Percentiles rank a stretch among this genome's conserved stretches.
Evolutionary conservation across 2,797 vertebrate genomes (phyloP).

Genomic region (Pyrocephalus nanus): DNA sequence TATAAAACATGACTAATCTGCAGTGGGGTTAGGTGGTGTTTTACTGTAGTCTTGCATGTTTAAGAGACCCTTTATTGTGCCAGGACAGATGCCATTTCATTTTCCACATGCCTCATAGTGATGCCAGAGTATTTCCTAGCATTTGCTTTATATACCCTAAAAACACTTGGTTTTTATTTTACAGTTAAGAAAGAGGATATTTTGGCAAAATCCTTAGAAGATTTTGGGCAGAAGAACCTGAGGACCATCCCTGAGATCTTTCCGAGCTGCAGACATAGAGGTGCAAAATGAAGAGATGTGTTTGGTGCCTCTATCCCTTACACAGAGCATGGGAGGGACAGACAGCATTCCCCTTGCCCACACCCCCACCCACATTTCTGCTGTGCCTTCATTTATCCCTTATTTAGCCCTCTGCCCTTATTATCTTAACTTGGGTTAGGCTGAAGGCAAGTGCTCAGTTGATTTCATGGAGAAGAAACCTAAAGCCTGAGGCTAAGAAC

Average conservation of each 20-base stretch:
- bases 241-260: not conserved
- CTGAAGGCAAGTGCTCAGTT: not conserved
- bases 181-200: not conserved
- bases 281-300: not conserved
- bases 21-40: not conserved
- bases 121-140: not conserved
- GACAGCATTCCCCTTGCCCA: not conserved
- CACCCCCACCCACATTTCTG: accelerated
- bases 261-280: not conserved
- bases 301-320: not conserved
- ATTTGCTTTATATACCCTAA: conserved; percentile 13
- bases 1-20: not conserved
- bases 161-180: not conserved
- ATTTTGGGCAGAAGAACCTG: not conserved
- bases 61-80: not conserved
- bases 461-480: not conserved
- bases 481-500: not conserved
- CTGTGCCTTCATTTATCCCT: not conserved
- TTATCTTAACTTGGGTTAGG: not conserved
- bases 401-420: not conserved
- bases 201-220: not conserved
- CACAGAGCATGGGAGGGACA: accelerated
- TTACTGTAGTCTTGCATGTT: not conserved
- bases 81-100: not conserved
- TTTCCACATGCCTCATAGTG: not conserved